phyloP scores from a whole-genome alignment of 1,140 invertebrate species.

The Neodiprion virginianus region DNA sequence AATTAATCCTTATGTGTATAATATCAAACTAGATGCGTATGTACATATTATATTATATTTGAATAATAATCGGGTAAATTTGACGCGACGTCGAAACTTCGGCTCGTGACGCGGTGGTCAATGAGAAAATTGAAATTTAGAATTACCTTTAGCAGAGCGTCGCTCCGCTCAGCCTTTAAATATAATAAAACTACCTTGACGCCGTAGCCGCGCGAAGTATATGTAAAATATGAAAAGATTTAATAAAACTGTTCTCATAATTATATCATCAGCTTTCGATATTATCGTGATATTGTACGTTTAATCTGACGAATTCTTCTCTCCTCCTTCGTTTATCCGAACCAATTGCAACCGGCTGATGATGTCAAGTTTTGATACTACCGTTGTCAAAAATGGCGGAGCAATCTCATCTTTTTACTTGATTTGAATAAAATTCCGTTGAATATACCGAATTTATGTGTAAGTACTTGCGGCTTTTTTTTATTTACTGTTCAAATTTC shows the following conservation, averaged over 20 bases:
- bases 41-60: not conserved
- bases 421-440: too few species aligned
- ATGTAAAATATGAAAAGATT: not conserved
- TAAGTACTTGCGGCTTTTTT: too few species aligned
- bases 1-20: constrained; percentile 5
- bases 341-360: too few species aligned
- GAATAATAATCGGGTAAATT: not conserved
- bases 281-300: too few species aligned
- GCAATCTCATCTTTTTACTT: too few species aligned
- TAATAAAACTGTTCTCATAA: constrained; percentile 1
- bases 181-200: not conserved
- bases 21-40: not conserved
- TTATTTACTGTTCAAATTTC: too few species aligned
- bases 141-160: not conserved
- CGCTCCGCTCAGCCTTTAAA: not conserved
- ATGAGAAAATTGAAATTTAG: not conserved
- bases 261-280: too few species aligned
- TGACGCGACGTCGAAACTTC: not conserved
- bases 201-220: not conserved
- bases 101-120: not conserved
- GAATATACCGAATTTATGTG: too few species aligned
- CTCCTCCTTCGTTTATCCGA: too few species aligned
- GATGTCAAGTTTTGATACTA: too few species aligned
- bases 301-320: too few species aligned
- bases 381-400: too few species aligned